These are phyloP conservation scores for Pristionchus entomophagus DNA, from an alignment of 2,888 invertebrate species.

Conservation along the genomic window DNA sequence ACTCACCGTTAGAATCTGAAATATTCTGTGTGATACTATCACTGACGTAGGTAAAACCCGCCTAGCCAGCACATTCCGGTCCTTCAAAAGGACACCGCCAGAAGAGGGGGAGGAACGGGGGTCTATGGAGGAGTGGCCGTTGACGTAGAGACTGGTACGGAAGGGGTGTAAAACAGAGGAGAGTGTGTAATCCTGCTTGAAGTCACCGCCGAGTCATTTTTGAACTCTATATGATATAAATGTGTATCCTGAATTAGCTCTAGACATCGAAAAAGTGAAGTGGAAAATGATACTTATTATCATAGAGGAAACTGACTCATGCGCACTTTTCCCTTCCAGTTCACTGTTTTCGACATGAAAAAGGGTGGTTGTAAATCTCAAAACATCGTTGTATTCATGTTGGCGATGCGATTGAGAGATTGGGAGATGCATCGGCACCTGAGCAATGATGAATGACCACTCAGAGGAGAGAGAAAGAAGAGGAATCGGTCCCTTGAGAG, in stretches of 20 bases:
- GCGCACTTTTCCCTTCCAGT: too few relatives aligned
- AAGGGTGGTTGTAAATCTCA: too few relatives aligned
- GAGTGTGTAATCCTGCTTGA: neutral
- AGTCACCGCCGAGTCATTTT: neutral
- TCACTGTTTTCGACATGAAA: too few relatives aligned
- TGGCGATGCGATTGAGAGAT: too few relatives aligned
- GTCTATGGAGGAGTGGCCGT: neutral
- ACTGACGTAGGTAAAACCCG: neutral
- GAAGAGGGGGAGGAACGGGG: neutral
- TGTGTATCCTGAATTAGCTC: too few relatives aligned
- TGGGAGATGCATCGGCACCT: conserved; percentile 25
- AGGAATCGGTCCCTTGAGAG: conserved; percentile 25
- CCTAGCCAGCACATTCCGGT: neutral
- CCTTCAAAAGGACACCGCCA: conserved; percentile 10
- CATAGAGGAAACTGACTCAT: too few relatives aligned
- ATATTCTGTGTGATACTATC: too few relatives aligned
- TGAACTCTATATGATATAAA: too few relatives aligned
- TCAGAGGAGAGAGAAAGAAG: neutral
- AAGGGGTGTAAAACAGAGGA: neutral
- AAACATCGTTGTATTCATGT: too few relatives aligned
- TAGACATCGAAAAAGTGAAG: too few relatives aligned
- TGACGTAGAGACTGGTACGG: conserved; percentile 38
- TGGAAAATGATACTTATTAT: neutral
- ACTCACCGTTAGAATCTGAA: too few relatives aligned
- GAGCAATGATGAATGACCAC: neutral